Conservation (phyloP, 2,113 vertebrate species). For the cattle (Bos taurus) region ARS-UCD2.0 NC_037339.1:34226001-34226500, state of each 20-base stretch:
- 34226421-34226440: neutral
- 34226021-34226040: neutral
- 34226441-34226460: neutral
- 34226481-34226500: neutral
- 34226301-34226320: neutral
- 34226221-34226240: neutral
- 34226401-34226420: neutral
- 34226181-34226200: neutral
- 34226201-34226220: neutral
- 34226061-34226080: too few species aligned
- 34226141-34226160: neutral
- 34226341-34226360: neutral
- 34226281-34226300: neutral
- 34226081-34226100: neutral
- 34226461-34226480: rapidly evolving
- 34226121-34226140: neutral
- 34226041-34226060: neutral
- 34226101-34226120: neutral
- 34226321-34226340: neutral
- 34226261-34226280: neutral
- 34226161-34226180: neutral
- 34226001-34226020: neutral
- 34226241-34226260: neutral
- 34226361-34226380: neutral
- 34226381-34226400: neutral